Evolutionary conservation across 2,113 vertebrate species (phyloP).

Genomic region (Setophaga kirtlandii): DNA sequence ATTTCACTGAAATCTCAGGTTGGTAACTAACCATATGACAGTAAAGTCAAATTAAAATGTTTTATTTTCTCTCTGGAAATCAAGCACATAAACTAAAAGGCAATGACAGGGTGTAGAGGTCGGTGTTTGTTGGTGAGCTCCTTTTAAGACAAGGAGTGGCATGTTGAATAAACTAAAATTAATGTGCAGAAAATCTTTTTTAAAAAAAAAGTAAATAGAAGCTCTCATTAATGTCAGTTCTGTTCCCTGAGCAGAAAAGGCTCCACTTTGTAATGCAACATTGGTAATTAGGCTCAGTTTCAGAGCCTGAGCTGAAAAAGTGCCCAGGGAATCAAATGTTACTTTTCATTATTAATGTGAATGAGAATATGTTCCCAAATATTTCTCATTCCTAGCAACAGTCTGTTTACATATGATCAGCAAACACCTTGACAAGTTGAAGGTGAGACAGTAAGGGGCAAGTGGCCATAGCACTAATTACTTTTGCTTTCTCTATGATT

Average conservation of each 20-base stretch:
- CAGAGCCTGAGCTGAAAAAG: constrained; percentile 45
- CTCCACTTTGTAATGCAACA: constrained; percentile 19
- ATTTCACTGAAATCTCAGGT: constrained; percentile 65
- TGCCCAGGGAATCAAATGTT: constrained; percentile 50
- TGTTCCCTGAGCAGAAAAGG: constrained; percentile 22
- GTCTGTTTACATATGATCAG: not conserved
- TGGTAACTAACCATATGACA: constrained; percentile 51
- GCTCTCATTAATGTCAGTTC: not conserved
- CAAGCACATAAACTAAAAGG: not conserved
- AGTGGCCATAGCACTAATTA: not conserved
- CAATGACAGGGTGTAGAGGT: not conserved
- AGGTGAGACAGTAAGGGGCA: not conserved
- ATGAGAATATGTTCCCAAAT: constrained; percentile 39
- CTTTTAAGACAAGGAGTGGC: not conserved
- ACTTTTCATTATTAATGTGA: constrained; percentile 54
- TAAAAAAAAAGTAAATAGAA: not conserved
- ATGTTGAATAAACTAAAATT: constrained; percentile 18
- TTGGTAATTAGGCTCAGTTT: constrained; percentile 66
- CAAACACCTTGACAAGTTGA: not conserved
- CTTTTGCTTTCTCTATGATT: not conserved
- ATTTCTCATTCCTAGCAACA: not conserved
- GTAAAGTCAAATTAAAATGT: constrained; percentile 53
- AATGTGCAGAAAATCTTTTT: not conserved
- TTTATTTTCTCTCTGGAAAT: constrained; percentile 52
- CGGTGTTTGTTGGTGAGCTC: not conserved